Base-by-base conservation (phyloP, 1,140 invertebrate genomes). In the Coenobita brevimanus region DNA sequence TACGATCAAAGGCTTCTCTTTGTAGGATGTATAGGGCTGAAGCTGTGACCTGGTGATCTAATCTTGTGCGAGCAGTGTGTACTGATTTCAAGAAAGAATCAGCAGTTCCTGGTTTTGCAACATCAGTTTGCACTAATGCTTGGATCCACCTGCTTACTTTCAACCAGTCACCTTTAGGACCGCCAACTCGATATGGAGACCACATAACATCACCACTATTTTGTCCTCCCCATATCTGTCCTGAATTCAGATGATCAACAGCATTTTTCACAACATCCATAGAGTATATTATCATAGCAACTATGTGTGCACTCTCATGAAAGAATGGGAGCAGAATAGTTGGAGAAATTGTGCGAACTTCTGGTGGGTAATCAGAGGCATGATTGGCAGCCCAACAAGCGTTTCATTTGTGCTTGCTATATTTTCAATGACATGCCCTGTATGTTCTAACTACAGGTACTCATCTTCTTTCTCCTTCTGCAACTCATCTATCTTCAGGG, bases 41-140 rank as follows among this genome's bases (percentile, higher is more conserved):
- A 41, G 73, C 73, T 41, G 73, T 41, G 3, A 76, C 46, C 38
- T 79, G 76, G 15, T 79, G 76, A 2, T 43, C 41, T 57, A 24
- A 24, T 57, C 71, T 75, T 41, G 30, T 75, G 33, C 71, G 38
- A 1, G 4, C 17, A 10, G 60, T 36, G 24, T 57, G 76, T n/a
- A n/a, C 2, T 27, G 54, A 43, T 54, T n/a, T 3, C 50, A 79
- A 60, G n/a, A 79, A 79, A 2, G 46, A 79, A 3, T 79, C 46
- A 3, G 50, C 43, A 57, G 76, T 79, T 27, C 76, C 76, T 33
- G 76, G 3, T 15, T 24, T 57, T 33, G 76, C 54, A 57, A 79
- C 33, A 10, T 79, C 27, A 6, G 76, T 50, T 79, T 79, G 24
- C 50, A 79, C 76, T 4, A 79, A 27, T 54, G 76, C 76, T 79